Conservation (phyloP, 2,113 vertebrate species). For the Seriola rivoliana region DNA sequence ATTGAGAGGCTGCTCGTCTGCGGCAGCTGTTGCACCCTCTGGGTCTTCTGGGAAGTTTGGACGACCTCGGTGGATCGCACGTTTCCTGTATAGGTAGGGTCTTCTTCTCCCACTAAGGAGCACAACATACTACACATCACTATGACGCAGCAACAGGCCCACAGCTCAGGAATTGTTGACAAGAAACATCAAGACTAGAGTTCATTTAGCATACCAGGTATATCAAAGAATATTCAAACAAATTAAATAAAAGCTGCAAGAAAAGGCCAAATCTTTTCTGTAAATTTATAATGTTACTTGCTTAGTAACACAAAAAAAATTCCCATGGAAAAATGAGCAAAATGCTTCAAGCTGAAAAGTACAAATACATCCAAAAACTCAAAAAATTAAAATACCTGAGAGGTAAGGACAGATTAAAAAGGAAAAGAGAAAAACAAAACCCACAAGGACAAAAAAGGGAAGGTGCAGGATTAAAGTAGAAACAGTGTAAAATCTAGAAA, state of each 20-base stretch:
- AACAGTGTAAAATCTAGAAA: conserved; percentile 66
- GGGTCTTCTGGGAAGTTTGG: conserved; percentile 79
- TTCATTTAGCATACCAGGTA: conserved; percentile 50
- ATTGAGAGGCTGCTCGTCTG: conserved; percentile 55
- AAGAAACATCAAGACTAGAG: conserved; percentile 38
- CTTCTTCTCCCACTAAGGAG: conserved; percentile 84
- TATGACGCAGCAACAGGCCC: conserved; percentile 10
- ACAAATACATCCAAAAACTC: conserved; percentile 67
- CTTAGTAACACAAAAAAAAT: conserved; percentile 47
- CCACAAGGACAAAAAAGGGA: conserved; percentile 69
- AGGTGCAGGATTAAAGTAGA: conserved; percentile 68
- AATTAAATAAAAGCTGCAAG: conserved; percentile 61
- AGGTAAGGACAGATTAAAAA: conserved; percentile 52
- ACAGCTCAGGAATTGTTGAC: conserved; percentile 29
- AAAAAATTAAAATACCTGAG: conserved; percentile 59
- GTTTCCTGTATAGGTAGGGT: conserved; percentile 87
- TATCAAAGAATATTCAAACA: conserved; percentile 25
- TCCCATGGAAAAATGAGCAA: conserved; percentile 59
- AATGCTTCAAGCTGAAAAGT: conserved; percentile 53
- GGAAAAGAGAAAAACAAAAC: conserved; percentile 55
- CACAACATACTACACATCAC: conserved; percentile 62
- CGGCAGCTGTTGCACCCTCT: conserved; percentile 21
- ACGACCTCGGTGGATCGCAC: conserved; percentile 85
- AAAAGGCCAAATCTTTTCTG: conserved; percentile 70
- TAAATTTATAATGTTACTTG: conserved; percentile 55